Base-by-base conservation (phyloP, 2,797 vertebrate species). In the Hyperoplus lanceolatus region DNA sequence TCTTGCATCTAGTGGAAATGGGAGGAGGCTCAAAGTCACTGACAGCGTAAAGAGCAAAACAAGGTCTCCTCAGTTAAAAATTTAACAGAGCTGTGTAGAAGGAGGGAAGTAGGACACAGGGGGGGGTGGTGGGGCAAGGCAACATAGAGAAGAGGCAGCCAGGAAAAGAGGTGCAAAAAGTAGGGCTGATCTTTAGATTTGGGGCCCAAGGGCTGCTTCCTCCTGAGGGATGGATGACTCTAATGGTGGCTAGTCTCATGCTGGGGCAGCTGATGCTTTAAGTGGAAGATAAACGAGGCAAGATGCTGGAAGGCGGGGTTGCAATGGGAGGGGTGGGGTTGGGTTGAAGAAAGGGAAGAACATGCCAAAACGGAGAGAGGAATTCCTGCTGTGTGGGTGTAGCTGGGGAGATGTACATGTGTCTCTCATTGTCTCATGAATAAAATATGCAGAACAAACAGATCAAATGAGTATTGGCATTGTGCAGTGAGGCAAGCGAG, bases 361-460 rank as follows among this genome's bases (percentile, higher is more conserved):
- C 58, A 75, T 82, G 80, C 81, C 84, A 90, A 84, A 85, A 84
- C 12, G 1, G 50, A 57, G 70, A 83, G 55, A 81, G 66, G 73
- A 70, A 77, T 74, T 38, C 87, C 77, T 87, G 80, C 79, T 82
- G 88, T 67, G 85, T 85, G 84, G 80, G 75, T 80, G 80, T 77
- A 85, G 73, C 70, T 9, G 57, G 81, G 77, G 75, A 87, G 82
- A 87, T 59, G 75, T 86, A 87, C 91, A 91, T 78, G 84, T 85
- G 83, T 90, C 84, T 86, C 59, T 76, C 84, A 88, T 85, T 89
- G 76, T 80, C 70, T 90, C 79, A 90, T 92, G 82, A 93, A 92
- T 93, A 91, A 93, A 91, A 82, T 82, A 93, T 84, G 77, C n/a
- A 77, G 70, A 79, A 85, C 89, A 93, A 92, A 94, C 81, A 88